Base-by-base conservation (phyloP, 2,113 vertebrate genomes). In the Urocynchramus pylzowi region DNA sequence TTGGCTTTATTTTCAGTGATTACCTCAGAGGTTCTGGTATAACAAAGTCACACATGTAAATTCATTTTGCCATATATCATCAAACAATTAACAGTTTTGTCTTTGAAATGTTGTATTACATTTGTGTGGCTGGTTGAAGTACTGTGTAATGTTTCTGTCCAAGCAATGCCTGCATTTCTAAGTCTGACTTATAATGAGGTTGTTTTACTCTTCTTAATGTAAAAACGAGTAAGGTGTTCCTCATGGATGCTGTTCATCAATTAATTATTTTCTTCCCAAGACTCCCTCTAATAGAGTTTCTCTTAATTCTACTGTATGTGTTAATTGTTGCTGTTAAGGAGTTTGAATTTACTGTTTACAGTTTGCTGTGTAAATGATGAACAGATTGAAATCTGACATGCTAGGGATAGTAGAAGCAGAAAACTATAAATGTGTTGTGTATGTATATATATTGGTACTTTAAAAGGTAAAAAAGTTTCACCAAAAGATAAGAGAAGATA, bases 361-460 rank as follows among this genome's bases (percentile, higher is more conserved):
- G 11, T 74, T 89, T 61, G 22, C 26, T 49, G 37, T 4, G 3
- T 52, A 64, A 82, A 39, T 77, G 33, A 35, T 28, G n/a, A 81
- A 7, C 50, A 57, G 49, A 33, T 35, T 78, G 39, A 76, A 77
- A 79, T 79, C 56, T 79, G 12, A 41, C 22, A 16, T 9, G 13
- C 9, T 59, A 42, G 31, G 41, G 9, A n/a, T 16, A 73, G 35
- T 42, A 57, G 73, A 89, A 69, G 17, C 45, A 73, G 74, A 61
- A 76, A 90, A 42, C 33, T 27, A 0, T 47, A 5, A 0, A 0
- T 45, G 2, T 39, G 6, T 14, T 61, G 3, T 27, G n/a, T 37
- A 3, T 37, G 0, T 63, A 1, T 56, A 6, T 60, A 6, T 33
- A 30, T 19, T 18, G 41, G 42, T 78, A 50, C 42, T 75, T 89